Evolutionary conservation across 2,888 invertebrate species (phyloP), one percentile per base, ranked within the genome.

Genomic region (Heteromurus nitidus): DNA sequence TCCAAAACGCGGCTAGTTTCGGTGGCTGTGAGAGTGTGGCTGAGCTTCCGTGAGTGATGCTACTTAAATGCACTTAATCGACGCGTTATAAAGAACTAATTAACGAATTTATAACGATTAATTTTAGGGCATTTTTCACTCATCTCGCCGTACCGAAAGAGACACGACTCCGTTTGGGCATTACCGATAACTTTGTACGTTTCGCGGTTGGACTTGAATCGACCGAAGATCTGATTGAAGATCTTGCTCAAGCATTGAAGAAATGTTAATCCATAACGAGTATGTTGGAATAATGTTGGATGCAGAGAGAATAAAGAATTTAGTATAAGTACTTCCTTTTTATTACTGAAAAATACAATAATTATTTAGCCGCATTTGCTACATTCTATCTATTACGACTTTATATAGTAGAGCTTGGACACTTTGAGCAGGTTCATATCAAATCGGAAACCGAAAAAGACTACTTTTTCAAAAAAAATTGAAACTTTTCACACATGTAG

Each of bases 21-120:
- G 92, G 92, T 44, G 91, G 91, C 7, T 90, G 90, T 76, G 91
- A 91, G 86, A 90, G 90, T 73, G 88, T 92, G 64, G 90, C 91
- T 13, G 91, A 91, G 86, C 89, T 91, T 62, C 91, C 91, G 88
- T 88, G 86, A 87, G 87, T 85, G 13, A 36, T 36, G 13, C 36
- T 13, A 36, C 13, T 36, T 36, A 36, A 5, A 5, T 36, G 13
- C 13, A 36, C 13, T 36, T 36, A 36, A 5, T 9, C 36, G 5
- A 9, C 13, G 13, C 36, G 7, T 36, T 36, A n/a, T n/a, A n/a
- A n/a, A n/a, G n/a, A n/a, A n/a, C n/a, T n/a, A 47, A 50, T 74
- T 30, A 13, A 28, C 44, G 13, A 5, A n/a, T 55, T 60, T 18
- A 28, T 20, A 36, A 3, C 3, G 9, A 20, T 20, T 1, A n/a